Base-by-base conservation (phyloP, 2,888 invertebrate species). In the Stegana nigrithorax region DNA sequence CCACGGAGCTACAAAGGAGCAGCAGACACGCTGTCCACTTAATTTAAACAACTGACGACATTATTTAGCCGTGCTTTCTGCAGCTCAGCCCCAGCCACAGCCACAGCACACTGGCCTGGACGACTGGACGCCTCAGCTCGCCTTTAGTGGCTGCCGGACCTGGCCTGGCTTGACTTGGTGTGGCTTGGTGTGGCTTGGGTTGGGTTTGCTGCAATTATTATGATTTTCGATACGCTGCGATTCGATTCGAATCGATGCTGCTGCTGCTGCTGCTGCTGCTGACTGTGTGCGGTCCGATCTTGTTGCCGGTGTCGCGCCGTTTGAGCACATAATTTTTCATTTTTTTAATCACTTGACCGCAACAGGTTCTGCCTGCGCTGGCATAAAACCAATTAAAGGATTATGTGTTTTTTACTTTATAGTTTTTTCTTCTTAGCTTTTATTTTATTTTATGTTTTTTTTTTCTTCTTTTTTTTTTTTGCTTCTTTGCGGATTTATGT, bases 211-310 rank as follows among this genome's bases (percentile, higher is more conserved):
- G n/a, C n/a, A n/a, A n/a, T n/a, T n/a, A n/a, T n/a, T n/a, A n/a
- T n/a, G n/a, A n/a, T n/a, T n/a, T n/a, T n/a, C n/a, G n/a, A n/a
- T n/a, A n/a, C n/a, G n/a, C n/a, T n/a, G n/a, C n/a, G n/a, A n/a
- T n/a, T n/a, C n/a, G n/a, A n/a, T n/a, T n/a, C n/a, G n/a, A n/a
- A n/a, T n/a, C n/a, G n/a, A n/a, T n/a, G 59, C 21, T 63, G 65
- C 19, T 58, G 59, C 19, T 53, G 60, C 7, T 62, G 66, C 29
- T 5, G 5, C 10, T 21, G 65, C 12, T 55, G 60, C 53, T 67
- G 67, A 12, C 66, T 73, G 74, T 68, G 69, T 69, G 70, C 62
- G 68, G 77, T 74, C 75, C 78, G 65, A 73, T 78, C 79, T 76
- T 67, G 78, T 67, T 60, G 73, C 45, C 19, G 63, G 29, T 59